These are phyloP conservation scores for Hemithea aestivaria DNA, from an alignment of 2,888 invertebrate species.

Conservation along the genomic window DNA sequence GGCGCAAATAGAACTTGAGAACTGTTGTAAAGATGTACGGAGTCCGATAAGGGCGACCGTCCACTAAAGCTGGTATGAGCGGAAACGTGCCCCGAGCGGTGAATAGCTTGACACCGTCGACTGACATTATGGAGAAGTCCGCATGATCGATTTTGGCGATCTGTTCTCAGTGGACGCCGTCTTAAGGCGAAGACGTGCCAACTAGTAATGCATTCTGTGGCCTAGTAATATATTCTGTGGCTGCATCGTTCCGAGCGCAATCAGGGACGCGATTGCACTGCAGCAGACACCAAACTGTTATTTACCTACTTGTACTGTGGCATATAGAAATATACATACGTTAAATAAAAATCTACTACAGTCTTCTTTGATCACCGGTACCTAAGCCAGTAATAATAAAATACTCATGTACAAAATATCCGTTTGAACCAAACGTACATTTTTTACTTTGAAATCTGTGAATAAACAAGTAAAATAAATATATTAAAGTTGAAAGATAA, in stretches of 20 bases:
- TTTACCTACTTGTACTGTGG: too few relatives aligned
- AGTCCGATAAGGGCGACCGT: constrained; percentile 19
- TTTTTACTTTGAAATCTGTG: too few relatives aligned
- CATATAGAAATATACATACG: too few relatives aligned
- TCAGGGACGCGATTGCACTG: constrained; percentile 25
- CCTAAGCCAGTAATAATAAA: too few relatives aligned
- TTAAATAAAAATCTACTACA: too few relatives aligned
- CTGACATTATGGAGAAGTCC: not conserved
- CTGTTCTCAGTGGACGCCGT: constrained; percentile 7
- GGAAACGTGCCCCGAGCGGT: constrained; percentile 17
- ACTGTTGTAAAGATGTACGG: constrained; percentile 33
- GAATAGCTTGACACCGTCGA: constrained; percentile 6
- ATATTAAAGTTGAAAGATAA: too few relatives aligned
- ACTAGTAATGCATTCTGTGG: constrained; percentile 26
- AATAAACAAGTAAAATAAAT: too few relatives aligned
- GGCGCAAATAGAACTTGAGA: constrained; percentile 34
- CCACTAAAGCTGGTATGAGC: constrained; percentile 10
- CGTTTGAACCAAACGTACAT: too few relatives aligned
- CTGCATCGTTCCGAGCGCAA: constrained; percentile 31
- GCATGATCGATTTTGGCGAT: constrained; percentile 14
- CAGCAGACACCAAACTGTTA: constrained; percentile 21
- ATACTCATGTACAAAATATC: too few relatives aligned
- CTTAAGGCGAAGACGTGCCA: constrained; percentile 23
- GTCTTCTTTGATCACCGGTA: too few relatives aligned
- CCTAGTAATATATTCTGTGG: constrained; percentile 21